Evolutionary conservation across 2,888 invertebrate genomes (phyloP).

Genomic region (Cyrtodaria siliqua): DNA sequence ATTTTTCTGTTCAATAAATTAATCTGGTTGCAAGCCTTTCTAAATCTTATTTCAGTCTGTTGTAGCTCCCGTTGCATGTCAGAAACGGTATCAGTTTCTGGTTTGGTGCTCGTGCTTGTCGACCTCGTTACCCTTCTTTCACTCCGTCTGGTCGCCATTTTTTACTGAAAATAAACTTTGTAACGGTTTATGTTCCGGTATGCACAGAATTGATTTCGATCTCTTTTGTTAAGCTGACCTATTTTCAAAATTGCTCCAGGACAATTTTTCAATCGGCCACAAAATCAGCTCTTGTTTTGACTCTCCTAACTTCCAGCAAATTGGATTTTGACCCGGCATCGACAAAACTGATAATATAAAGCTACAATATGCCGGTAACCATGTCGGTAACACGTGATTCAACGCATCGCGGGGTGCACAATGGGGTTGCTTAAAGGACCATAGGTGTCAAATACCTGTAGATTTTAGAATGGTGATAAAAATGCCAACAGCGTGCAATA

Average conservation of each 20-base stretch:
- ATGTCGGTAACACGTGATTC: too few relatives aligned
- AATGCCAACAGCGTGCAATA: too few relatives aligned
- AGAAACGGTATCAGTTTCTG: constrained; percentile 1
- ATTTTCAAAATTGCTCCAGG: constrained; percentile 17
- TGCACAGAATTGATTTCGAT: constrained; percentile 5
- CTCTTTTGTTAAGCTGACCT: constrained; percentile 10
- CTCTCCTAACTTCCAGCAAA: too few relatives aligned
- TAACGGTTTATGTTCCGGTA: constrained; percentile 14
- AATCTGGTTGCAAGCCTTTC: constrained; percentile 66
- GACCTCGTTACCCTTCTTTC: constrained; percentile 47
- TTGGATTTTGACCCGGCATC: too few relatives aligned
- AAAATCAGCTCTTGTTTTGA: too few relatives aligned
- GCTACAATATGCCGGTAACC: too few relatives aligned
- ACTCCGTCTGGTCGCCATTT: constrained; percentile 54
- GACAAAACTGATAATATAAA: too few relatives aligned
- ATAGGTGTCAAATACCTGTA: too few relatives aligned
- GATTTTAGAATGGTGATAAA: too few relatives aligned
- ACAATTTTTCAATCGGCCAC: constrained; percentile 6
- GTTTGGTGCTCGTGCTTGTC: constrained; percentile 25
- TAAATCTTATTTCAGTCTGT: constrained; percentile 56
- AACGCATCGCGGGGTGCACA: too few relatives aligned
- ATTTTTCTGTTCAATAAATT: constrained; percentile 63
- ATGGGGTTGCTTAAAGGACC: too few relatives aligned
- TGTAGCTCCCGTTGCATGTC: constrained; percentile 61
- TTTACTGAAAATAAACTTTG: background rate